Conservation (phyloP, 1,140 invertebrate genomes). For the Drosophila orosa region DNA sequence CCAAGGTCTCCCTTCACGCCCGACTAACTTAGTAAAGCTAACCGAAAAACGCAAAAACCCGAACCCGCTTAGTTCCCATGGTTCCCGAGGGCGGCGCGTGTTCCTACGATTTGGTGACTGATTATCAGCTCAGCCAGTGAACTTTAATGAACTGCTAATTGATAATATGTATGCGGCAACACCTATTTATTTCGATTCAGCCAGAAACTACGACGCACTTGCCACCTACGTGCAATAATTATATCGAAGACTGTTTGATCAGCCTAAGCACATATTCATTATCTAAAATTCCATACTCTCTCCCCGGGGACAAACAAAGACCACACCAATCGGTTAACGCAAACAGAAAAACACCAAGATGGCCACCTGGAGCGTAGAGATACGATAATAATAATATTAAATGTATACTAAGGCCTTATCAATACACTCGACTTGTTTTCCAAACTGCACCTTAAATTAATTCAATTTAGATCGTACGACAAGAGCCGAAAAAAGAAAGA, state of each 20-base stretch:
- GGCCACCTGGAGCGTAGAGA: constrained; percentile 28
- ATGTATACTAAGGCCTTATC: constrained; percentile 29
- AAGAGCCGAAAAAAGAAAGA: constrained; percentile 22
- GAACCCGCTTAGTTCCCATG: constrained; percentile 20
- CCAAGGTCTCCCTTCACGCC: constrained; percentile 18
- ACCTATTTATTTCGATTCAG: constrained; percentile 18
- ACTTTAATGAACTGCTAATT: constrained; percentile 74
- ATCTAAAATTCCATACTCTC: constrained; percentile 6
- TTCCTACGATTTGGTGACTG: constrained; percentile 26
- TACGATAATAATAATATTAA: constrained; percentile 16
- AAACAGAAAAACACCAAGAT: constrained; percentile 36
- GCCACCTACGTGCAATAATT: constrained; percentile 13
- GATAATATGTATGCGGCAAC: constrained; percentile 61
- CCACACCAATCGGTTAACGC: constrained; percentile 9
- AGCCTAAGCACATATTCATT: constrained; percentile 13
- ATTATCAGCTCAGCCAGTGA: constrained; percentile 62
- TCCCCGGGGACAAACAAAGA: constrained; percentile 7
- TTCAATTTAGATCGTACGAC: constrained; percentile 45
- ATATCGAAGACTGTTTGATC: constrained; percentile 43
- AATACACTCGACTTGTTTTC: constrained; percentile 31
- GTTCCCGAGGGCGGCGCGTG: constrained; percentile 52
- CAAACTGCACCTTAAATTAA: constrained; percentile 39
- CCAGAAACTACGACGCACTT: constrained; percentile 35
- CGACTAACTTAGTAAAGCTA: constrained; percentile 11
- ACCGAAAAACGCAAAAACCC: neutral